These are phyloP conservation scores for Pecten maximus DNA, from an alignment of 2,888 invertebrate species.

Conservation along the genomic window DNA sequence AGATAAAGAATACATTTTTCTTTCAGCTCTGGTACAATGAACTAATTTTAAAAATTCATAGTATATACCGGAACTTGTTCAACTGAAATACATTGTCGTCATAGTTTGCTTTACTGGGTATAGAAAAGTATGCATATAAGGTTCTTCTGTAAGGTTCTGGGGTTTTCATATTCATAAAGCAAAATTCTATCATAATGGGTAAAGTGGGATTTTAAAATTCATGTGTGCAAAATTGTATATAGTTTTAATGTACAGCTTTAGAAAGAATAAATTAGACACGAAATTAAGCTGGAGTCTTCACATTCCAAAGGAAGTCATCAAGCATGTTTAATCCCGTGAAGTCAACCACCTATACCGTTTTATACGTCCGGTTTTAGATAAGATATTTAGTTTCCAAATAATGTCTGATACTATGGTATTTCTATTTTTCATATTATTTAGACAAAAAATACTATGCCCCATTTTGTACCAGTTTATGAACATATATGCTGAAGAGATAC, in stretches of 20 bases:
- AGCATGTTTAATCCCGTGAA: neutral
- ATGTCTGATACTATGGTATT: neutral
- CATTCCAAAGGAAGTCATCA: neutral
- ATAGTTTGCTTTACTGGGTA: neutral
- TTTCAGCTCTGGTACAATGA: neutral
- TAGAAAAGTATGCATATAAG: neutral
- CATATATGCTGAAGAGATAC: neutral
- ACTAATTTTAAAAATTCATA: constrained; percentile 11
- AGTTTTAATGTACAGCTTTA: neutral
- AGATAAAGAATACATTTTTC: constrained; percentile 8
- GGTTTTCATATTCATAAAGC: neutral
- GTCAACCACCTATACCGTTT: neutral
- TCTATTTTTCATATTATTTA: neutral
- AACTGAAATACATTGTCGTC: neutral
- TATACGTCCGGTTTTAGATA: neutral
- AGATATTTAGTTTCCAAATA: neutral
- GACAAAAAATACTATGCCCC: neutral
- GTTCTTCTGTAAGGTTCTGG: neutral
- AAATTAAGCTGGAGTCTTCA: neutral
- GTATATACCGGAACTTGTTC: neutral
- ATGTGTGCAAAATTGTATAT: neutral
- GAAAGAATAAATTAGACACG: neutral
- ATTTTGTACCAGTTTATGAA: neutral
- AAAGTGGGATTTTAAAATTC: neutral
- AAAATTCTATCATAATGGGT: neutral